Base-by-base conservation (phyloP, 2,888 invertebrate genomes). In the Congeria kusceri region DNA sequence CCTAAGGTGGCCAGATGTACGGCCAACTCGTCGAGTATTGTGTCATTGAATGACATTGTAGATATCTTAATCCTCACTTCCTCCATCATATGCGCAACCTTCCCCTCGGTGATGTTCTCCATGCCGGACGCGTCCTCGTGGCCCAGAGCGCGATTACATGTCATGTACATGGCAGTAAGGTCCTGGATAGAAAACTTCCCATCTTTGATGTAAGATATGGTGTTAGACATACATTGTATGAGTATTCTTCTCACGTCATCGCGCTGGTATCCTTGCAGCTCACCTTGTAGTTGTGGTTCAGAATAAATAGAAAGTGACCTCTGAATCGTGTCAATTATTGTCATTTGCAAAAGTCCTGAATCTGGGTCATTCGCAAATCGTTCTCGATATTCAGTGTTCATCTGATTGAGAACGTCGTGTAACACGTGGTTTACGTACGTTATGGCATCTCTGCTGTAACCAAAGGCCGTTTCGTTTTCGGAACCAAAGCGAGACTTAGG, bases 1-100 rank as follows among this genome's bases (percentile, higher is more conserved):
- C 82, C 78, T 32, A 85, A 57, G 11, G 74, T 76, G 20, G 80
- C 85, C 9, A 85, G 56, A 25, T 85, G 82, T 15, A 70, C 63
- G 39, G 82, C 63, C 9, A 83, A 76, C 20, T 63, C 69, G 39
- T 64, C 56, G 44, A 85, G 64, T 23, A 72, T 86, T 11, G 77
- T 58, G 25, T 68, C 62, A 18, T 77, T 71, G 2, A 87, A 58
- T 3, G 63, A 77, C 18, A 75, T 68, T 7, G 39, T 29, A 62
- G 81, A 72, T 3, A 86, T 63, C 46, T 77, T 80, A 0, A 47
- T 25, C n/a, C 70, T 72, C 23, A 76, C 77, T 20, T 80, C 68
- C 44, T 84, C 69, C 27, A 87, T 56, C 29, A 82, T 49, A 7
- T 63, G 27, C 0, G 84, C 20, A 13, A 86, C 67, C 11, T 63